A percentile compares a stretch with the other conserved stretches of the same genome.
Evolutionary conservation across 2,113 vertebrate genomes (phyloP).

Genomic region (Oryzias curvinotus): DNA sequence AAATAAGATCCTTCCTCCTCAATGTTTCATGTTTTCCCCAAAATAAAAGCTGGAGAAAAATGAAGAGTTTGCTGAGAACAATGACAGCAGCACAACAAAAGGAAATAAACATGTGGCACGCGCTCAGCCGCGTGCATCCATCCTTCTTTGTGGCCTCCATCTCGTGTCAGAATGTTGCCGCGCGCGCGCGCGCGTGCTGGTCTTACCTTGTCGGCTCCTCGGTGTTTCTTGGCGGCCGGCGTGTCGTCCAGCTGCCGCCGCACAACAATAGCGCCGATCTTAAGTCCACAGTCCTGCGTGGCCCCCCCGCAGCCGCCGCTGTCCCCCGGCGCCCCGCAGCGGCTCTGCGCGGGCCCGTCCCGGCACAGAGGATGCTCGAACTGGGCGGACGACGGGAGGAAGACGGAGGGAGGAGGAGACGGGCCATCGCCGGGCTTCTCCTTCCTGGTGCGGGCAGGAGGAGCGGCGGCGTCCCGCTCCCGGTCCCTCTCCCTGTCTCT

Average conservation of each 20-base stretch:
- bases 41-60: conserved; percentile 13
- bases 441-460: conserved; percentile 74
- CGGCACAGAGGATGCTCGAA: conserved; percentile 87
- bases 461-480: conserved; percentile 70
- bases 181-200: background rate
- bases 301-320: conserved; percentile 16
- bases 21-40: conserved; percentile 9
- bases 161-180: background rate
- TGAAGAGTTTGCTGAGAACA: conserved; percentile 31
- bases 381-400: conserved; percentile 72
- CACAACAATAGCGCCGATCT: conserved; percentile 85
- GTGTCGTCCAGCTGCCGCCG: conserved; percentile 85
- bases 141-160: conserved; percentile 45
- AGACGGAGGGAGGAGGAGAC: conserved; percentile 65
- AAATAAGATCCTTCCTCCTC: background rate
- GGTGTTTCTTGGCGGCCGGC: conserved; percentile 88
- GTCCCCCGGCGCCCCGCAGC: conserved; percentile 74
- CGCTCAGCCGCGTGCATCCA: conserved; percentile 6
- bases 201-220: conserved; percentile 91
- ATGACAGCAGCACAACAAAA: conserved; percentile 47
- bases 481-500: conserved; percentile 89
- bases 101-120: conserved; percentile 28
- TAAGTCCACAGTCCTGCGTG: conserved; percentile 77
- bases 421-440: conserved; percentile 86
- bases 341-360: conserved; percentile 77